Evolutionary conservation across 2,113 vertebrate species (phyloP), one percentile per base, ranked within the genome.

Genomic region (Cyanoliseus patagonus): DNA sequence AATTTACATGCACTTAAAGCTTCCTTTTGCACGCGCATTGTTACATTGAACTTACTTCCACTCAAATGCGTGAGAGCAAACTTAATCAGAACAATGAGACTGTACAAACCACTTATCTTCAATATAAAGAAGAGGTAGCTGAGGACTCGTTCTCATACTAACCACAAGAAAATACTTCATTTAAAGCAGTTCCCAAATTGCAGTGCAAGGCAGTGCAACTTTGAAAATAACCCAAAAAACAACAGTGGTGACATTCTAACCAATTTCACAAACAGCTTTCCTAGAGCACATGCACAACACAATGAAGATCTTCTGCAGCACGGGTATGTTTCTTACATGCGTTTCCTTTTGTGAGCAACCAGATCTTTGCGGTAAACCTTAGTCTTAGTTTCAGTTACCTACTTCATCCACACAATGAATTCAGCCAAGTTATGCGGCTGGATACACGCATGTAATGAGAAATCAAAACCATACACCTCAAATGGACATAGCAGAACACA

Each of bases 371-470:
- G 5, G 4, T 22, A 39, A 91, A 41, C 8, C 31, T 59, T 57
- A 37, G 8, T 27, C 62, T 70, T 31, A 18, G 13, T 35, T 51
- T 33, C 31, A 61, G 2, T 22, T 12, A 51, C 44, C 14, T n/a
- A 8, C 35, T 51, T 28, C 13, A 20, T 19, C 42, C 16, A 3
- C 3, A 17, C 30, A 41, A 52, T 3, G 18, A 44, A 67, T 30
- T 25, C 68, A 41, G 63, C 20, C 20, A 49, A 70, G 35, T 44
- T 49, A 16, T 1, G 9, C 5, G 30, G 41, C 68, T 35, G 20
- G 57, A 37, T 24, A 19, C 8, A 5, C 1, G 3, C 5, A 3
- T 1, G 6, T n/a, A n/a, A 14, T 17, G 16, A 62, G 18, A 62
- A 66, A 46, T 23, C n/a, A 57, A 67, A 90, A 35, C 4, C 63